Conservation (phyloP, 2,797 vertebrate genomes). For the Pseudochaenichthys georgianus region DNA sequence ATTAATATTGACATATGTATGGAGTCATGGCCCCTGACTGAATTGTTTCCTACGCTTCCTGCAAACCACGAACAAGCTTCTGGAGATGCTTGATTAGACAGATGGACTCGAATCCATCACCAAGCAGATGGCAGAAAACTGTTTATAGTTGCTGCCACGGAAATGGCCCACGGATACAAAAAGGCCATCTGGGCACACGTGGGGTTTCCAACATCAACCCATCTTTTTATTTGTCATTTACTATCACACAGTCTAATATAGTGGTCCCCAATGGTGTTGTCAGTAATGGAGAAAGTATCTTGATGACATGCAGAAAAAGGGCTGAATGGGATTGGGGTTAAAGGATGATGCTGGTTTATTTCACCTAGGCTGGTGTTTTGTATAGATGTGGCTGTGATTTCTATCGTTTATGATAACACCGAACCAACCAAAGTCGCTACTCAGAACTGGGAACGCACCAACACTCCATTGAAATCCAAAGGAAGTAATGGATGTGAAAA, state of each 20-base stretch:
- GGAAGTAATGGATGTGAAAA: constrained; percentile 3
- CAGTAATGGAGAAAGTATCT: constrained; percentile 5
- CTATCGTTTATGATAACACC: background rate
- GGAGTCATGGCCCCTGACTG: constrained; percentile 12
- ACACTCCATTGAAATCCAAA: constrained; percentile 7
- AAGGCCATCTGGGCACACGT: constrained; percentile 71
- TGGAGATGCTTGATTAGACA: constrained; percentile 59
- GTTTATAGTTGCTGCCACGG: constrained; percentile 64
- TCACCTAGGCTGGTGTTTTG: background rate
- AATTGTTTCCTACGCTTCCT: constrained; percentile 27
- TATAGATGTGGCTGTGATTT: background rate
- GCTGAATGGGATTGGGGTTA: constrained; percentile 17
- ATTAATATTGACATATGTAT: constrained; percentile 32
- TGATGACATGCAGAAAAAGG: constrained; percentile 7
- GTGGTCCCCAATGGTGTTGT: constrained; percentile 14
- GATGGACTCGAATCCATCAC: constrained; percentile 71
- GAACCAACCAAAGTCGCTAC: background rate
- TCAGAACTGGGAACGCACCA: constrained; percentile 3
- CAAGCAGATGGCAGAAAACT: constrained; percentile 70
- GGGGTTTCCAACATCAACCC: constrained; percentile 53
- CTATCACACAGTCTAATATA: constrained; percentile 30
- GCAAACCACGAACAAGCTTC: constrained; percentile 44
- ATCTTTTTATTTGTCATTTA: constrained; percentile 56
- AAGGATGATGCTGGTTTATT: constrained; percentile 10
- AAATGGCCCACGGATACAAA: constrained; percentile 68